Evolutionary conservation across 2,888 invertebrate species (phyloP), one percentile per base, ranked within the genome.

Genomic region (Portevinia maculata): DNA sequence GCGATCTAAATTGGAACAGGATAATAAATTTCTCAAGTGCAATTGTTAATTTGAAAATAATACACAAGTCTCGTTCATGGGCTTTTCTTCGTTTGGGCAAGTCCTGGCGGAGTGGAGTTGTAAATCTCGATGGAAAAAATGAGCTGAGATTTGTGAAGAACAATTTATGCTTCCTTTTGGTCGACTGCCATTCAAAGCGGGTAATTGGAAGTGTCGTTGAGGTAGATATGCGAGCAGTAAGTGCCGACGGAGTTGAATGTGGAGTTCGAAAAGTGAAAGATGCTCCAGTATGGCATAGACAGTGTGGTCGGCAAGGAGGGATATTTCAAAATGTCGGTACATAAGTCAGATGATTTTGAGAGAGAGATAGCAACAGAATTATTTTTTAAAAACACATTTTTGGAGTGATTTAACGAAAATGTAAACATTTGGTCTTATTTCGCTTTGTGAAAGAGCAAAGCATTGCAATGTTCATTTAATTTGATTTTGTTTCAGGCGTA

Each of bases 1-100:
- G 64, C 64, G 65, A 65, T 60, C 70, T 65, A 65, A 83, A 76
- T 62, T 67, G 50, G 55, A 57, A 53, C 65, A 73, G 60, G 83
- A 78, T 78, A 55, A 73, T 83, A 83, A 71, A 83, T 83, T 71
- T 78, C 55, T 44, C 71, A 73, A 78, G 65, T 39, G 78, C 83
- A 73, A 78, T 83, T 83, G 83, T 78, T 83, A 67, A 67, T 78
- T 83, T 71, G 67, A 71, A 78, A 78, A 83, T 71, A 78, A 78
- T 67, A 73, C 59, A 64, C 57, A 65, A n/a, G 32, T 6, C 17
- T 4, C 8, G 19, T 30, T 13, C 1, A 11, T 39, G 62, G 55
- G 7, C 6, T 60, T 30, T 32, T 24, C 21, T 62, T 41, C 3
- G 17, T 13, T 39, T 19, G 15, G 15, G 9, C 32, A 52, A 71